Base-by-base conservation (phyloP, 1,140 invertebrate species). In the Rhynchophorus ferrugineus region DNA sequence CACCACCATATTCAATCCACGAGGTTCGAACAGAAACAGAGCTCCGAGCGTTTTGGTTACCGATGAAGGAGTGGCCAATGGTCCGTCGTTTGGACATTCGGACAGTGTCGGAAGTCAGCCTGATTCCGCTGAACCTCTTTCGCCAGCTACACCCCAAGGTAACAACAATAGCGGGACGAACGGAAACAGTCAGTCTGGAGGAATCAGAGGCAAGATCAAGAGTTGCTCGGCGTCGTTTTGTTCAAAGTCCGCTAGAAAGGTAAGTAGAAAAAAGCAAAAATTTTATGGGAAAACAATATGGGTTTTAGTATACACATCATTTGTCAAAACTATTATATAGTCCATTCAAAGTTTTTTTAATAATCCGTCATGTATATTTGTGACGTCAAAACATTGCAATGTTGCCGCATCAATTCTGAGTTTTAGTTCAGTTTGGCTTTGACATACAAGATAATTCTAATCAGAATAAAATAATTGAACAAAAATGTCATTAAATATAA, bases 1-100 rank as follows among this genome's bases (percentile, higher is more conserved):
- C 67, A 79, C 83, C 44, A 84, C 82, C 56, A 85, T 85, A 61
- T 85, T 85, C 65, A 84, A 85, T 71, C 83, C 84, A 21, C 80
- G 82, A 65, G 48, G 54, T 9, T 44, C 44, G 37, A 49, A 43
- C 35, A 73, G 82, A 51, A 81, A 80, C 47, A 75, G 82, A 44
- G 75, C 83, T 17, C 83, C 83, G 36, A 83, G 81, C 34, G 83
- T 85, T 49, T 79, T 84, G 56, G 78, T 84, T 50, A 84, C 82
- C 1, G 82, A 80, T 51, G 82, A 84, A 49, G 68, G 66, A 20
- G 65, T 65, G 6, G 73, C 73, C 22, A 79, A 79, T 68, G 76
- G 76, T 22, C 75, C 75, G 71, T 55, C 53, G 2, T 78, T 74
- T 49, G 70, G 69, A 56, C 77, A 79, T 64, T 70, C 77, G 48